Percentiles rank a stretch among this genome's conserved stretches.
These are phyloP conservation scores for Lates calcarifer DNA, from an alignment of 2,113 vertebrate species.

Conservation along the genomic window DNA sequence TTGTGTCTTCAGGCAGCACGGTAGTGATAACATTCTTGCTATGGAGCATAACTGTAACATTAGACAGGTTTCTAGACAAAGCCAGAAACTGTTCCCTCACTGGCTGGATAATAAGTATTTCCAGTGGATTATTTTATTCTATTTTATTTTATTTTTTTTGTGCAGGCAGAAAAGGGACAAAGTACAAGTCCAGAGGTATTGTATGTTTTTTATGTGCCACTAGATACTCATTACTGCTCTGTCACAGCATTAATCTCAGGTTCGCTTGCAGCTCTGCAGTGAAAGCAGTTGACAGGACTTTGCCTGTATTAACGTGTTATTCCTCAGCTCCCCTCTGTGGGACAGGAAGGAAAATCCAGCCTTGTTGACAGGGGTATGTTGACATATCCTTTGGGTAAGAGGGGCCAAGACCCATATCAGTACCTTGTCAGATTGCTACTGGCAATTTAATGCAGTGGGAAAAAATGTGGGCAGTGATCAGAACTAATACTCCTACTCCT, in stretches of 20 bases:
- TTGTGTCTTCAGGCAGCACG: conserved; percentile 48
- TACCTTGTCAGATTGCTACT: conserved; percentile 47
- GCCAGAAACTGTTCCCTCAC: conserved; percentile 47
- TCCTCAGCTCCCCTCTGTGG: conserved; percentile 28
- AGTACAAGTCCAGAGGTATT: not conserved
- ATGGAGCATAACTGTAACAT: conserved; percentile 64
- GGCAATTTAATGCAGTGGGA: conserved; percentile 33
- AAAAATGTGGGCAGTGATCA: conserved; percentile 23
- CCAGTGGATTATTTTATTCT: conserved; percentile 17
- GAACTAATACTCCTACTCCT: not conserved
- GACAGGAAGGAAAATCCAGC: conserved; percentile 44
- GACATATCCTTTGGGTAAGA: conserved; percentile 55
- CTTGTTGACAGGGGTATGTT: conserved; percentile 67
- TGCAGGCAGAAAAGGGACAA: not conserved
- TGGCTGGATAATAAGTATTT: conserved; percentile 15
- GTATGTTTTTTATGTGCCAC: conserved; percentile 8
- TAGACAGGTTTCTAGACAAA: conserved; percentile 69
- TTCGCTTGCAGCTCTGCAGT: conserved; percentile 8
- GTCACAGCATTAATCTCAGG: conserved; percentile 22
- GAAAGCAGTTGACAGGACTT: conserved; percentile 40
- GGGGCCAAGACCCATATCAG: conserved; percentile 56
- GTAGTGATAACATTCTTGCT: conserved; percentile 71
- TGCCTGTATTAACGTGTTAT: conserved; percentile 46
- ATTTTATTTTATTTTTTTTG: not conserved
- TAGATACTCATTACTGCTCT: conserved; percentile 11